Conservation (phyloP, 2,888 invertebrate genomes). For the Drosophila stalkeri region DNA sequence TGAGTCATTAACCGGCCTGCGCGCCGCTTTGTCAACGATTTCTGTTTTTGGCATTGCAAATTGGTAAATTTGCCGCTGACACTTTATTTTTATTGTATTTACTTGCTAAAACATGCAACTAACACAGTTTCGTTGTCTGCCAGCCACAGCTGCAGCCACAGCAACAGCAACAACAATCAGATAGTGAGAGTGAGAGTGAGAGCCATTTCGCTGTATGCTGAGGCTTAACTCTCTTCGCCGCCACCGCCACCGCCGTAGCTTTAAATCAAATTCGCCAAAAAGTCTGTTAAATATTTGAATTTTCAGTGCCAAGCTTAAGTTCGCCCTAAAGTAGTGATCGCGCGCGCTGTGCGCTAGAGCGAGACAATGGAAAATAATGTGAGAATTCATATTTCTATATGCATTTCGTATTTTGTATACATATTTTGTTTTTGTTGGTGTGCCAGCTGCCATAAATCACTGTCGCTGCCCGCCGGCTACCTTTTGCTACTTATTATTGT, state of each 20-base stretch:
- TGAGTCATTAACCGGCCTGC: constrained; percentile 78
- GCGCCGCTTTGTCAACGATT: constrained; percentile 46
- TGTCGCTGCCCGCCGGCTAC: constrained; percentile 46
- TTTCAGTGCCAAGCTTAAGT: constrained; percentile 35
- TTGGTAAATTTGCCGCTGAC: constrained; percentile 36
- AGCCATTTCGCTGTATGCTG: neutral
- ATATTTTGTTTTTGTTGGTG: constrained; percentile 6
- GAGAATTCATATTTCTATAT: constrained; percentile 39
- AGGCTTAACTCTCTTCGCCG: constrained; percentile 43
- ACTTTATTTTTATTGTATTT: constrained; percentile 27
- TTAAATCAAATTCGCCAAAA: constrained; percentile 52
- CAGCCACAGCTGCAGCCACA: neutral
- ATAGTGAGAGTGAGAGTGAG: constrained; percentile 34
- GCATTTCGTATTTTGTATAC: constrained; percentile 15
- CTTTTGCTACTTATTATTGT: constrained; percentile 32
- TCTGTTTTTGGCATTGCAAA: constrained; percentile 38
- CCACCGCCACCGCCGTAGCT: constrained; percentile 6
- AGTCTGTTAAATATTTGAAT: constrained; percentile 64
- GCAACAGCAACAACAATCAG: constrained; percentile 4
- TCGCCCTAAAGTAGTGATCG: constrained; percentile 32
- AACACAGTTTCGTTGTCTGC: constrained; percentile 28
- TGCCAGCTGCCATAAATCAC: constrained; percentile 63
- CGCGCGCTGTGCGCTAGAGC: constrained; percentile 46
- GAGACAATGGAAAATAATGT: constrained; percentile 44
- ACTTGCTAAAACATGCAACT: constrained; percentile 41